Evolutionary conservation across 2,113 vertebrate species (phyloP), one percentile per base, ranked within the genome.

Genomic region (Aptenodytes forsteri): DNA sequence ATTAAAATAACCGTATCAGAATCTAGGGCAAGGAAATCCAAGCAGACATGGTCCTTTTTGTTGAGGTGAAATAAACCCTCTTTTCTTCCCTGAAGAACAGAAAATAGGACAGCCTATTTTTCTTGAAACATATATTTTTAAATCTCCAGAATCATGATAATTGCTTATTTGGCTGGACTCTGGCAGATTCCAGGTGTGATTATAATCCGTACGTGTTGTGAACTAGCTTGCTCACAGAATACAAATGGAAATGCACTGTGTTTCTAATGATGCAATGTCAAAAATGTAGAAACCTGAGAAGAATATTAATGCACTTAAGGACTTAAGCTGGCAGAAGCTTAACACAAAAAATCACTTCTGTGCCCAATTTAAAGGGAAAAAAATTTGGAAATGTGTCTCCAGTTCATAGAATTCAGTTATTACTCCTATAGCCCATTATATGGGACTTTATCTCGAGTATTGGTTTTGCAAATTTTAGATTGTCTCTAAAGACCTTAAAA

Each of bases 1-100:
- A 97, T 97, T 93, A 93, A 97, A 97, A 79, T 87, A 89, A 92
- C 89, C 89, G 91, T 56, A 93, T 92, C 67, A 91, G 67, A 96
- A 95, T 30, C 72, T 34, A 55, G 59, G 87, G 70, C 75, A 89
- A 86, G 32, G 78, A 69, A 62, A 92, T 91, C 80, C 9, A 78
- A 40, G 70, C 32, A 89, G 66, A 73, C 18, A 13, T n/a, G 8
- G 16, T 38, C 77, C 32, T 49, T 17, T 80, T 55, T 73, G 61
- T 34, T 83, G 65, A 83, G 47, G n/a, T 52, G 58, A 91, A 90
- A 92, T 86, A 88, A 91, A 56, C 15, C 6, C 14, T 81, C 18
- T 75, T 84, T 79, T 67, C 46, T 91, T 64, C 65, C 15, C 47
- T 9, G 9, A 61, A 73, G 66, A 76, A 82, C 30, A 94, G 80